These are phyloP conservation scores for Pantherophis alleghaniensis DNA, from an alignment of 2,797 vertebrate species.

Conservation along the genomic window DNA sequence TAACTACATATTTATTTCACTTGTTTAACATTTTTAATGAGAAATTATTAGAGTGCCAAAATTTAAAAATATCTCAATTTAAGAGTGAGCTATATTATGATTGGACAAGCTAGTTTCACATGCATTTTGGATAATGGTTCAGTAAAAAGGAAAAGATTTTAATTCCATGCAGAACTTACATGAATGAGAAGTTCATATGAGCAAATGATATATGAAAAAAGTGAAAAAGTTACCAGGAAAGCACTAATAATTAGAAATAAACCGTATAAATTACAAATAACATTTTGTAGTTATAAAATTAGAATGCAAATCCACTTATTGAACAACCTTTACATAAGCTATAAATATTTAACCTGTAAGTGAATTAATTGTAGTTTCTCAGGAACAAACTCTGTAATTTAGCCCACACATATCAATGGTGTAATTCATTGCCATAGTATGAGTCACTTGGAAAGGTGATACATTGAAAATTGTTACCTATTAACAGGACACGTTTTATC, in stretches of 20 bases:
- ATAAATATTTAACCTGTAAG: slow-evolving; percentile 33
- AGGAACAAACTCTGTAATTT: slow-evolving; percentile 13
- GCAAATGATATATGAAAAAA: neutral
- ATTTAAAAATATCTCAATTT: neutral
- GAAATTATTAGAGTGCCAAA: neutral
- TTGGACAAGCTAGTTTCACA: slow-evolving; percentile 5
- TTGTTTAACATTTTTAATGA: neutral
- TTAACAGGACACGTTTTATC: slow-evolving; percentile 17
- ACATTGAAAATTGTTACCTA: slow-evolving; percentile 1
- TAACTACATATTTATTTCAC: slow-evolving; percentile 2
- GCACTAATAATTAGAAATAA: neutral
- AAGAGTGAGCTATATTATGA: neutral
- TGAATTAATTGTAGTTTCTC: slow-evolving; percentile 40
- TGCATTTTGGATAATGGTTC: neutral
- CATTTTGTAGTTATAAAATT: slow-evolving; percentile 1
- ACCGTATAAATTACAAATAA: neutral
- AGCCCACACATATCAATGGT: slow-evolving; percentile 1
- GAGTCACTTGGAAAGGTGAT: slow-evolving; percentile 29
- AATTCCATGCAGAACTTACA: neutral
- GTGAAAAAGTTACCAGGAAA: neutral
- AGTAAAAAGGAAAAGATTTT: neutral
- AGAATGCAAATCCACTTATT: neutral
- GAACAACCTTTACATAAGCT: neutral
- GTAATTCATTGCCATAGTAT: slow-evolving; percentile 17
- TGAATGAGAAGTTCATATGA: neutral